These are phyloP conservation scores for Fragum fragum DNA, from an alignment of 2,888 invertebrate species.

Conservation along the genomic window DNA sequence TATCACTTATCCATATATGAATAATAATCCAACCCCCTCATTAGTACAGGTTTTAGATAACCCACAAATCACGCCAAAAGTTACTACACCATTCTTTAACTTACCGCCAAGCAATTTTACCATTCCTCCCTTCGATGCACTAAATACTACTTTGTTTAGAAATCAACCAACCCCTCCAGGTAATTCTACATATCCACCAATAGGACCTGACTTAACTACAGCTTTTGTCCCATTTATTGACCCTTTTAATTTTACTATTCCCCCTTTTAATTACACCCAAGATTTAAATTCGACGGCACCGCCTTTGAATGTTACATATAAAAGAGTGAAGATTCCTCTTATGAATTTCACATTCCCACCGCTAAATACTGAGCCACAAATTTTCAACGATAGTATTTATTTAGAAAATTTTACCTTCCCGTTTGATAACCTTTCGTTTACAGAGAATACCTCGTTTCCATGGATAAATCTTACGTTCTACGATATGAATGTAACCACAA, in stretches of 20 bases:
- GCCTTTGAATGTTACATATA: conserved; percentile 6
- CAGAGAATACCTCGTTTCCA: neutral
- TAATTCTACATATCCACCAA: neutral
- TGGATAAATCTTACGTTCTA: neutral
- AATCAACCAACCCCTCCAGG: conserved; percentile 9
- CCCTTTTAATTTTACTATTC: conserved; percentile 25
- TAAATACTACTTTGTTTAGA: neutral
- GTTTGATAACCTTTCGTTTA: neutral
- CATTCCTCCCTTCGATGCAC: neutral
- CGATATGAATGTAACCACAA: neutral
- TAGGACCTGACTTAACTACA: neutral
- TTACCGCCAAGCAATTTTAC: neutral
- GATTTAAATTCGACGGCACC: neutral
- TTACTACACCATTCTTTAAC: neutral
- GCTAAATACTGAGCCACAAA: neutral
- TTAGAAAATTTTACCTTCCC: conserved; percentile 6
- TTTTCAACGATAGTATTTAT: neutral
- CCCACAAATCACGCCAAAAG: neutral
- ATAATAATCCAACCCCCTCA: neutral
- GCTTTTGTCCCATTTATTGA: conserved; percentile 3
- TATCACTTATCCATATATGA: neutral
- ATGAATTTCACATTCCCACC: neutral
- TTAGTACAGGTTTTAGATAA: neutral
- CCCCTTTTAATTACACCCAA: neutral
- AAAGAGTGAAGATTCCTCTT: too few relatives aligned